Conservation (phyloP, 2,797 vertebrate genomes). For the Choloepus didactylus region DNA sequence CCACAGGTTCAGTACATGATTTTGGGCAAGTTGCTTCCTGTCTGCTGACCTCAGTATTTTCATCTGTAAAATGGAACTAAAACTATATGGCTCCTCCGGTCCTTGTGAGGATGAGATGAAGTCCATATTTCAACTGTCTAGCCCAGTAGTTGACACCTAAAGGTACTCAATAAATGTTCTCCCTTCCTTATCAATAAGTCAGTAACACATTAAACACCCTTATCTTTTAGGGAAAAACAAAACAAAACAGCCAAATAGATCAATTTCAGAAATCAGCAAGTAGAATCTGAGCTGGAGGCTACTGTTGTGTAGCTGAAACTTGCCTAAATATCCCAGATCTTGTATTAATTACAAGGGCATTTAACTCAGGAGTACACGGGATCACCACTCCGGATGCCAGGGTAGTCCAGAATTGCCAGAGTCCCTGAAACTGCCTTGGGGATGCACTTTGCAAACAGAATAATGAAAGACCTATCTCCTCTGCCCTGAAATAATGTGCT, state of each 20-base stretch:
- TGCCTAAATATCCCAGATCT: not conserved
- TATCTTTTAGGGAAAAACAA: constrained; percentile 18
- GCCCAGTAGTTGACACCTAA: constrained; percentile 8
- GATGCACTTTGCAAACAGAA: not conserved
- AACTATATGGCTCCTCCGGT: not conserved
- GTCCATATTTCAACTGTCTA: constrained; percentile 37
- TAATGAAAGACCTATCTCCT: not conserved
- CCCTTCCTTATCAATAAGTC: constrained; percentile 33
- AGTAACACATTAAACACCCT: constrained; percentile 2
- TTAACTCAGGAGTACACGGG: not conserved
- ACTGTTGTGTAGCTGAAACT: constrained; percentile 1
- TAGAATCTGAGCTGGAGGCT: constrained; percentile 42
- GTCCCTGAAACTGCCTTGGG: constrained; percentile 9
- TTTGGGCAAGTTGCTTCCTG: constrained; percentile 47
- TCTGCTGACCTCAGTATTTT: constrained; percentile 1
- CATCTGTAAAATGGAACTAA: constrained; percentile 51
- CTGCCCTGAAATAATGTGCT: not conserved
- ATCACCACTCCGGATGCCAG: not conserved
- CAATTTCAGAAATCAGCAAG: constrained; percentile 36
- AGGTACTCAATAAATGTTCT: constrained; percentile 32
- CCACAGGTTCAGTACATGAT: not conserved
- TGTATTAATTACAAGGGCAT: constrained; percentile 19
- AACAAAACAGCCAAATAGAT: constrained; percentile 10
- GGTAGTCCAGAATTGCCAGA: not conserved
- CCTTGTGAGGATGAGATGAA: not conserved